Conservation (phyloP, 2,113 vertebrate species). For the Pseudorasbora parva region DNA sequence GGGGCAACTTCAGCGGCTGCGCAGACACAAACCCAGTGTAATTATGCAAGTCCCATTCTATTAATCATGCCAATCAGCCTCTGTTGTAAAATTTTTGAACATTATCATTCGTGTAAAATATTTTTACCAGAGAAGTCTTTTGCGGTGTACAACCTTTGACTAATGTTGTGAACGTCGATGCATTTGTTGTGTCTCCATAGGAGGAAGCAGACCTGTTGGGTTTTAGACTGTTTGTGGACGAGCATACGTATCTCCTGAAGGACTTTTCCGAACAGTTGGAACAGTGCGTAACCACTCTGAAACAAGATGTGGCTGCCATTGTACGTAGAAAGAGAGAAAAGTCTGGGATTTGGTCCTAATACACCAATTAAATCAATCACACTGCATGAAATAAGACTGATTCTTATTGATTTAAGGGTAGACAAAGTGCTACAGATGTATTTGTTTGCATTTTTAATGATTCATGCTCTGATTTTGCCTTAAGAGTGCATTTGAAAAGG, state of each 20-base stretch:
- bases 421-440: background rate
- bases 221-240: slow-evolving; percentile 79
- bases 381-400: background rate
- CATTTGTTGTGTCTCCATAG: slow-evolving; percentile 64
- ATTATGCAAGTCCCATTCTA: slow-evolving; percentile 43
- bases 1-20: slow-evolving; percentile 79
- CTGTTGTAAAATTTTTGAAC: no score
- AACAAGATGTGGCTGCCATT: slow-evolving; percentile 84
- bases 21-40: slow-evolving; percentile 79
- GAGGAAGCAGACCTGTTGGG: slow-evolving; percentile 80
- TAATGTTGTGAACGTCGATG: background rate
- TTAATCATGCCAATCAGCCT: background rate
- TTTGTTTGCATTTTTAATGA: background rate
- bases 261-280: slow-evolving; percentile 85
- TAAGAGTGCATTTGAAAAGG: background rate
- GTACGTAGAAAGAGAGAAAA: slow-evolving; percentile 83
- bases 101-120: no score
- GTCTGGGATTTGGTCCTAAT: slow-evolving; percentile 69
- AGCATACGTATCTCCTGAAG: slow-evolving; percentile 78
- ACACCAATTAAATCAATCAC: background rate
- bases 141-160: background rate
- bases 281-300: slow-evolving; percentile 78
- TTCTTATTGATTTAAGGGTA: background rate
- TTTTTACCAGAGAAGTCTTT: background rate
- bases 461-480: background rate